phyloP scores from a whole-genome alignment of 2,888 invertebrate species.

The Phalangium opilio region DNA sequence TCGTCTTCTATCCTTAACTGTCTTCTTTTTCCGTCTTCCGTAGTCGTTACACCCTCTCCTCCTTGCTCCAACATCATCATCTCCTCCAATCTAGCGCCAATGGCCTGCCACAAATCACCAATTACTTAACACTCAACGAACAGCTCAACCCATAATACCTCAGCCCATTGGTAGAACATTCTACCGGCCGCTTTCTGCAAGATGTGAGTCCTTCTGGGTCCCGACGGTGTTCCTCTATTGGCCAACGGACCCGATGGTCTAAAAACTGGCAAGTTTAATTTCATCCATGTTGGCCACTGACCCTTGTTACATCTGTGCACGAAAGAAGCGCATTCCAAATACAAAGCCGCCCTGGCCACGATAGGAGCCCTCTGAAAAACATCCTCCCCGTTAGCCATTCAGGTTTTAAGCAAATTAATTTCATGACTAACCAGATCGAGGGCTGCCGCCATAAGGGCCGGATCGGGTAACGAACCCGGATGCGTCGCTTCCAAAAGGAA shows the following conservation, averaged over 20 bases:
- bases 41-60: conserved; percentile 16
- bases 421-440: conserved; percentile 61
- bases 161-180: conserved; percentile 94
- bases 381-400: neutral
- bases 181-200: conserved; percentile 83
- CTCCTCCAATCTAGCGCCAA: conserved; percentile 80
- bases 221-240: conserved; percentile 38
- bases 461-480: conserved; percentile 91
- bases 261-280: conserved; percentile 60
- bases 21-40: conserved; percentile 31
- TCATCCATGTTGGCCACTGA: conserved; percentile 98
- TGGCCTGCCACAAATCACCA: conserved; percentile 37
- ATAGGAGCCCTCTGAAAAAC: conserved; percentile 82
- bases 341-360: conserved; percentile 73
- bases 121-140: neutral
- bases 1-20: conserved; percentile 36
- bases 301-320: conserved; percentile 96
- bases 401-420: neutral
- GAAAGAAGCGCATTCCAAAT: conserved; percentile 88
- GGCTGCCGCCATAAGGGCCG: conserved; percentile 81
- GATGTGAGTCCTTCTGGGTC: conserved; percentile 41
- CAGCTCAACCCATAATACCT: conserved; percentile 38
- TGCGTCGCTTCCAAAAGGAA: conserved; percentile 88
- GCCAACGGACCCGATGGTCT: conserved; percentile 48
- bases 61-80: conserved; percentile 33